Base-by-base conservation (phyloP, 1,140 invertebrate species). In the Gryllus bimaculatus region DNA sequence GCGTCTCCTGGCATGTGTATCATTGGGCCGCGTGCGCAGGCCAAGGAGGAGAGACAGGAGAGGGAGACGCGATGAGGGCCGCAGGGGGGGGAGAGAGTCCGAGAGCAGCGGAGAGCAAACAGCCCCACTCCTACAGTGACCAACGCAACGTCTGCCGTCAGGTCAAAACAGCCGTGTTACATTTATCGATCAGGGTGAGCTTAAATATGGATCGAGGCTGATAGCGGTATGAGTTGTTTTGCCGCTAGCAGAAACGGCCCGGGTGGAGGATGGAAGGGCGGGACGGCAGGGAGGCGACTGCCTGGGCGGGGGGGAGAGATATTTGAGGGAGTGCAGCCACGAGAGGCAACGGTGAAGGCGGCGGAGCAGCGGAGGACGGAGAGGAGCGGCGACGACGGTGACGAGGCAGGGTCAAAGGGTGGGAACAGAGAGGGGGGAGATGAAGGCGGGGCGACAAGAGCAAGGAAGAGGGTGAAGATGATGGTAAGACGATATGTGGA, bases 131-230 rank as follows among this genome's bases (percentile, higher is more conserved):
- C 54, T 18, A 7, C 54, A 66, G 54, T 66, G 54, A 66, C 54
- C 54, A 10, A 66, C 54, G 54, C 54, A 66, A 66, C 54, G 54
- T 66, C 54, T 66, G 54, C n/a, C 54, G 54, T 66, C 54, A 18
- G 54, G 54, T 66, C 54, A 66, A n/a, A n/a, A 66, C 54, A 66
- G 54, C 54, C 54, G 54, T 66, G 54, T 66, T 66, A 66, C 54
- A 66, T 66, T n/a, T 66, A 66, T 66, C 54, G 54, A 66, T 66
- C 54, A 66, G 54, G 54, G 54, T 66, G 54, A 66, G 54, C 54
- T 66, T 66, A 66, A 66, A 66, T 66, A 66, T 66, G 54, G 54
- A 66, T 66, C 54, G 54, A 66, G 54, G 54, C 10, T 66, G 54
- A 66, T 66, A 66, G 10, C 18, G 54, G 54, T 10, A 7, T 2